These are phyloP conservation scores for Apocheima hispidaria DNA, from an alignment of 2,888 invertebrate species.

Conservation along the genomic window DNA sequence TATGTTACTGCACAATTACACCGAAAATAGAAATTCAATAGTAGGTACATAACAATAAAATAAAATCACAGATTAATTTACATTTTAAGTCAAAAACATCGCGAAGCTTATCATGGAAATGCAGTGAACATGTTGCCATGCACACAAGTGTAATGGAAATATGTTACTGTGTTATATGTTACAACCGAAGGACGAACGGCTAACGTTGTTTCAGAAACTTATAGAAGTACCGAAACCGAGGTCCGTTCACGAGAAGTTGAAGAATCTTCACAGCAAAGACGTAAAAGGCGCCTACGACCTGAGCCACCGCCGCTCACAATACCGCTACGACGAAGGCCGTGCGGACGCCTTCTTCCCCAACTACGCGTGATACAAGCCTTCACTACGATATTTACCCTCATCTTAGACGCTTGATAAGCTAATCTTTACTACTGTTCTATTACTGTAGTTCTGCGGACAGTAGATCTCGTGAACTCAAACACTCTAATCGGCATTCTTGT, in stretches of 20 bases:
- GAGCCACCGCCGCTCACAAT: slow-evolving; percentile 51
- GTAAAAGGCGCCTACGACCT: slow-evolving; percentile 54
- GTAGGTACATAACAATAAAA: background rate
- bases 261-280: slow-evolving; percentile 50
- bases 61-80: background rate
- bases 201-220: slow-evolving; percentile 65
- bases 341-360: slow-evolving; percentile 65
- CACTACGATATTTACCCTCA: background rate
- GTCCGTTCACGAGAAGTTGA: slow-evolving; percentile 45
- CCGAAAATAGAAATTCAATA: background rate
- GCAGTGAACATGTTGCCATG: background rate
- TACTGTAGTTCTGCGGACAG: background rate
- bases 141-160: background rate
- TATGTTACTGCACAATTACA: no score
- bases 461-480: no score
- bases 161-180: background rate
- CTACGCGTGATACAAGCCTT: slow-evolving; percentile 56
- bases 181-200: slow-evolving; percentile 52
- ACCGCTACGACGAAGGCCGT: slow-evolving; percentile 61
- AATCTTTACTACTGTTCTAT: background rate
- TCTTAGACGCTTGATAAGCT: background rate
- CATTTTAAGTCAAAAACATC: background rate
- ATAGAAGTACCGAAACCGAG: slow-evolving; percentile 56
- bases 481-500: no score
- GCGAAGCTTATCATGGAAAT: background rate